Evolutionary conservation across 2,888 invertebrate species (phyloP).

Genomic region (Leucophenga maculata): DNA sequence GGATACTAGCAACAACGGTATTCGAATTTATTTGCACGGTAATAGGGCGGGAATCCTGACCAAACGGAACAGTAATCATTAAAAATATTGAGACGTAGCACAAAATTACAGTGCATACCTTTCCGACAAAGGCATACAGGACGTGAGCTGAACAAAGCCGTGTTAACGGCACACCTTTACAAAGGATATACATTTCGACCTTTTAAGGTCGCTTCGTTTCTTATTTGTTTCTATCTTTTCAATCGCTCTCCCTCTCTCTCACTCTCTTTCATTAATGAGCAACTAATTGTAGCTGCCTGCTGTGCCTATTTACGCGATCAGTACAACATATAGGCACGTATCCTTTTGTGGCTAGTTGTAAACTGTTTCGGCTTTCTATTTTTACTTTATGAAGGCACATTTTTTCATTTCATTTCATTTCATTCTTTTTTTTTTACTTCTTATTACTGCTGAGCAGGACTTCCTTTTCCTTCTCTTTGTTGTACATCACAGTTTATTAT

Average conservation of each 20-base stretch:
- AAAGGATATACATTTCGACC: too few relatives aligned
- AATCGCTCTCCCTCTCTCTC: too few relatives aligned
- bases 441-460: constrained; percentile 46
- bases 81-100: constrained; percentile 35
- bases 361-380: neutral
- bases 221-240: too few relatives aligned
- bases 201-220: too few relatives aligned
- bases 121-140: constrained; percentile 8
- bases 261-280: constrained; percentile 40
- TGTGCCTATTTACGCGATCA: constrained; percentile 32
- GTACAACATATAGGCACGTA: neutral
- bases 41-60: constrained; percentile 40
- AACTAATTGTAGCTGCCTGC: constrained; percentile 60
- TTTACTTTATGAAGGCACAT: constrained; percentile 25
- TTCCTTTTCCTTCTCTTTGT: constrained; percentile 60
- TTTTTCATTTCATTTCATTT: neutral
- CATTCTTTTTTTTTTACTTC: neutral
- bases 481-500: constrained; percentile 3
- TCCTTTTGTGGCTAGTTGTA: neutral
- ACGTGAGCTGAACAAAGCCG: constrained; percentile 10
- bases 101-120: neutral
- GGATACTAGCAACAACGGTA: constrained; percentile 53
- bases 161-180: neutral
- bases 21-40: constrained; percentile 53
- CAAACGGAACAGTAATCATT: constrained; percentile 50